These are phyloP conservation scores for Sparidentex hasta DNA, from an alignment of 2,797 vertebrate species.

Conservation along the genomic window DNA sequence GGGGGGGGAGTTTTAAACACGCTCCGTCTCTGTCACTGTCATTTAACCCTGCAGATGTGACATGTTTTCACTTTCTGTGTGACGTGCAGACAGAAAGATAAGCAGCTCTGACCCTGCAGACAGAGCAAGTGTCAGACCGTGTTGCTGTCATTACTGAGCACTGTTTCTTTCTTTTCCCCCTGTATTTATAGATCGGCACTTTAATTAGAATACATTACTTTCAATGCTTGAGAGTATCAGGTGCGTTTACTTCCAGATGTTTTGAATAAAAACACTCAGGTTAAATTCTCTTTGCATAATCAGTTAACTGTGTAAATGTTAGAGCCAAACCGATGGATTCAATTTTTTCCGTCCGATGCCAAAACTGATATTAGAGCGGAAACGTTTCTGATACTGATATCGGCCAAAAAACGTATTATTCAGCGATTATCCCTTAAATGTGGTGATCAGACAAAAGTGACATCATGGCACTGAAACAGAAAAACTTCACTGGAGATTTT, in stretches of 20 bases:
- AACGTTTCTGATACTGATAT: no score
- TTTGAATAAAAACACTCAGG: background rate
- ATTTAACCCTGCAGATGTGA: slow-evolving; percentile 6
- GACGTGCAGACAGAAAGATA: background rate
- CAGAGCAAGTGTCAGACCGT: no score
- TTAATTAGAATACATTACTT: background rate
- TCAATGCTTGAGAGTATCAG: background rate
- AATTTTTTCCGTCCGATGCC: no score
- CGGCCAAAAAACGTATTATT: no score
- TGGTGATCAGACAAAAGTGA: no score
- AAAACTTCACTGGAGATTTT: no score
- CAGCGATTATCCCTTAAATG: no score
- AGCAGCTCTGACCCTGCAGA: background rate
- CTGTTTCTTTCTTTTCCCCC: background rate
- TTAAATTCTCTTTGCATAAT: background rate
- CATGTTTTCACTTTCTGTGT: background rate
- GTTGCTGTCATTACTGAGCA: background rate
- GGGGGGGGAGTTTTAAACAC: slow-evolving; percentile 27
- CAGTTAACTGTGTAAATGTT: background rate
- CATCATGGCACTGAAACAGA: no score
- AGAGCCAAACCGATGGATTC: no score
- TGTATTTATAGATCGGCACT: background rate
- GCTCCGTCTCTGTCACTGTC: slow-evolving; percentile 2
- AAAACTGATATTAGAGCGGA: no score
- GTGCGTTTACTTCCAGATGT: background rate